These are phyloP conservation scores for Nymphicus hollandicus DNA, from an alignment of 2,113 vertebrate species.

Conservation along the genomic window DNA sequence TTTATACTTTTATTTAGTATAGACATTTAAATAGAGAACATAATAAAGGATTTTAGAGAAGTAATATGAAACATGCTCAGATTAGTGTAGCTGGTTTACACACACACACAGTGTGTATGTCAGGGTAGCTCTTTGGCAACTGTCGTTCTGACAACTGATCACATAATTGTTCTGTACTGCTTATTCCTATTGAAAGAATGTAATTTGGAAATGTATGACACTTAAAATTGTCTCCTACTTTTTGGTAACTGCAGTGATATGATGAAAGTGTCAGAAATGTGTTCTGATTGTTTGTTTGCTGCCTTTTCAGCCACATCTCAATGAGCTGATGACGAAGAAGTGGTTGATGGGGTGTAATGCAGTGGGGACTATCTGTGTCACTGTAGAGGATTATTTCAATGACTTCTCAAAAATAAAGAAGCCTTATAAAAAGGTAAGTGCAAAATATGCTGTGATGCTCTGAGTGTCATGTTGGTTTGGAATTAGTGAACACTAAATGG, in stretches of 20 bases:
- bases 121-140: neutral
- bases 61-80: neutral
- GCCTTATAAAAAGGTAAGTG: constrained; percentile 89
- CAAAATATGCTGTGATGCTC: neutral
- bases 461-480: neutral
- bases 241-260: neutral
- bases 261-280: neutral
- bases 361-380: constrained; percentile 96
- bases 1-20: neutral
- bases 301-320: constrained; percentile 85
- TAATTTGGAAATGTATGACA: neutral
- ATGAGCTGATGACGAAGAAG: constrained; percentile 91
- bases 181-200: neutral
- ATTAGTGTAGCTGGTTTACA: neutral
- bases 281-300: neutral
- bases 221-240: neutral
- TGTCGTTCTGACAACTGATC: neutral
- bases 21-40: neutral
- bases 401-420: constrained; percentile 97
- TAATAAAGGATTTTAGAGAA: neutral
- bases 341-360: constrained; percentile 91
- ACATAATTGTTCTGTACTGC: neutral
- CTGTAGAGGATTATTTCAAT: constrained; percentile 96
- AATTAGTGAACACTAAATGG: neutral
- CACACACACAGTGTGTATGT: too few relatives aligned